Percentiles rank a stretch among this genome's conserved stretches.
Evolutionary conservation across 2,113 vertebrate species (phyloP).

Genomic region (Pelmatolapia mariae): DNA sequence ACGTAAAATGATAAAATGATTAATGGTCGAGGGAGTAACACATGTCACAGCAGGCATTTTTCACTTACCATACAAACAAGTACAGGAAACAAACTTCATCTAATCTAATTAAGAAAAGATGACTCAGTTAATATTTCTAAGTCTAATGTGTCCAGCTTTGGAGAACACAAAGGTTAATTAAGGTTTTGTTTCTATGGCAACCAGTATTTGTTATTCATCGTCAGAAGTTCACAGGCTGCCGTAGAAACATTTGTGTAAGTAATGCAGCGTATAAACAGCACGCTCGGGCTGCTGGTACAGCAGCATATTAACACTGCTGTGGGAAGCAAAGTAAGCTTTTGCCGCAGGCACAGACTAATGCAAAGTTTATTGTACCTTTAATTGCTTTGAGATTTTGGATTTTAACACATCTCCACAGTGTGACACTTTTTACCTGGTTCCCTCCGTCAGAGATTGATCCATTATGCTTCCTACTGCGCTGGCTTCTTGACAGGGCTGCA

Average conservation of each 20-base stretch:
- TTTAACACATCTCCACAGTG: neutral
- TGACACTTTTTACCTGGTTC: neutral
- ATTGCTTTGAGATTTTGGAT: neutral
- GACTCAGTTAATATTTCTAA: neutral
- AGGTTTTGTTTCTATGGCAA: neutral
- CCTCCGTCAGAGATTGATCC: neutral
- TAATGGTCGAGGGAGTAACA: too few species aligned
- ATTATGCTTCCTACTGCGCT: neutral
- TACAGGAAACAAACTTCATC: too few species aligned
- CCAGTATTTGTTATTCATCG: neutral
- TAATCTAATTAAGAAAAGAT: neutral
- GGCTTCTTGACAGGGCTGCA: neutral
- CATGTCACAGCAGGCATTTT: too few species aligned
- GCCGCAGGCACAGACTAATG: neutral
- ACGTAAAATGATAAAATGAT: too few species aligned
- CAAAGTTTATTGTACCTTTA: neutral
- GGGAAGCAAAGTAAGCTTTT: neutral
- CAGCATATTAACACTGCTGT: neutral
- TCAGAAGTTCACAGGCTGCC: neutral
- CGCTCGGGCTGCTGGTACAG: fast-evolving
- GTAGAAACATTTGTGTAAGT: neutral
- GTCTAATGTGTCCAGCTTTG: neutral
- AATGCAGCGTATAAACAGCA: neutral
- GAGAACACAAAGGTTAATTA: neutral
- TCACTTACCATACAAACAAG: too few species aligned